phyloP scores from a whole-genome alignment of 2,113 vertebrate species.

The Natator depressus region DNA sequence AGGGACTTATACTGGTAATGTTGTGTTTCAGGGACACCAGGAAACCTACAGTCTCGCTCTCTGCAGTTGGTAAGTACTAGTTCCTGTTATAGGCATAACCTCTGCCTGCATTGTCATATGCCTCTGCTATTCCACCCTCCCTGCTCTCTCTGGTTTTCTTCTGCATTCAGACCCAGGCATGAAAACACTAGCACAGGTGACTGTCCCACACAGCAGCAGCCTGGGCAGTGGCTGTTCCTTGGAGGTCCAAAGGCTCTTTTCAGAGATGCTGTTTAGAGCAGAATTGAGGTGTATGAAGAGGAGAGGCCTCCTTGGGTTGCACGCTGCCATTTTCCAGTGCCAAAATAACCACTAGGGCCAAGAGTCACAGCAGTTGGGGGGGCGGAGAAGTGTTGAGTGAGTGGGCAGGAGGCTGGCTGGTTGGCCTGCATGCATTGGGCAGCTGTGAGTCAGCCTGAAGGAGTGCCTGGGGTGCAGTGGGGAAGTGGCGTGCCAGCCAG shows the following conservation, averaged over 20 bases:
- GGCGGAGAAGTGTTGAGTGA: background rate
- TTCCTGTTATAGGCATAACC: background rate
- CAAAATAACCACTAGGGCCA: background rate
- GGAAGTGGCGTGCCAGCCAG: background rate
- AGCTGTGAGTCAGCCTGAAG: no score
- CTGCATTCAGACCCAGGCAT: background rate
- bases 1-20: background rate
- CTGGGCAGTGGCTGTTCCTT: background rate
- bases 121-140: background rate
- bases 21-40: constrained; percentile 90
- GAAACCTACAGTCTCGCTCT: constrained; percentile 91
- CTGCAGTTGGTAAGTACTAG: constrained; percentile 91
- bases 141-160: rapidly evolving
- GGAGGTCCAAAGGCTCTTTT: background rate
- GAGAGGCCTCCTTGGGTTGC: background rate
- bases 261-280: background rate
- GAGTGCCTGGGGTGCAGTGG: background rate
- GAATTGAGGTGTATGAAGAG: background rate
- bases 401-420: background rate
- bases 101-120: rapidly evolving
- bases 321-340: background rate
- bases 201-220: rapidly evolving
- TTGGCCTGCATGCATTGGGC: background rate
- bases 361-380: no score
- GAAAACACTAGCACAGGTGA: background rate